These are phyloP conservation scores for Aegithalos caudatus DNA, from an alignment of 2,113 vertebrate genomes.

Conservation along the genomic window DNA sequence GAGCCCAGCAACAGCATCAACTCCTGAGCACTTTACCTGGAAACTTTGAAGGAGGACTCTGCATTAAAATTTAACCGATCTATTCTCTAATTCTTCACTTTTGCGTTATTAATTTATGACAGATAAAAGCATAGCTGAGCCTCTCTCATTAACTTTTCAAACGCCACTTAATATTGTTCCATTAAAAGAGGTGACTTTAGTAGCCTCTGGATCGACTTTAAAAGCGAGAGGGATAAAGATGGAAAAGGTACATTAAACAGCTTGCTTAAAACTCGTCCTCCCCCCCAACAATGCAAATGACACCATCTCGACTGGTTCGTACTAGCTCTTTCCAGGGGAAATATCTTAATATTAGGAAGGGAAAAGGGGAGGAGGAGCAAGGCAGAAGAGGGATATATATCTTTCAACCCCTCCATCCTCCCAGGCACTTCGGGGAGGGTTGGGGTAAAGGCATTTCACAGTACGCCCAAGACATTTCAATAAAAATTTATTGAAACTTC, in stretches of 20 bases:
- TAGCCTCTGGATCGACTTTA: constrained; percentile 32
- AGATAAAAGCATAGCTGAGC: constrained; percentile 64
- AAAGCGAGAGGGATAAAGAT: constrained; percentile 35
- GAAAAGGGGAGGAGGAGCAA: not conserved
- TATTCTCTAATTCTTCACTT: constrained; percentile 57
- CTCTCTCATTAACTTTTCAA: constrained; percentile 65
- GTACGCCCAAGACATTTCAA: constrained; percentile 72
- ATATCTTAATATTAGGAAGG: not conserved
- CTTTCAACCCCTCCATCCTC: constrained; percentile 13
- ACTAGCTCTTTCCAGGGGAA: not conserved
- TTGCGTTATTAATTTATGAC: constrained; percentile 68
- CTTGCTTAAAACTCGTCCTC: constrained; percentile 5
- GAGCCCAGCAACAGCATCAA: not conserved
- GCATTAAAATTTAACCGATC: constrained; percentile 64
- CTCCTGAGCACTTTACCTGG: constrained; percentile 38
- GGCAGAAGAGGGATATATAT: not conserved
- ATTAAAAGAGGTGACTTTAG: constrained; percentile 51
- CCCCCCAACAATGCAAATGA: not conserved
- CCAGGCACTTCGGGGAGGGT: not conserved
- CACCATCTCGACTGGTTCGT: constrained; percentile 44
- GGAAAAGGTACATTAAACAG: constrained; percentile 40
- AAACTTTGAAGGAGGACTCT: constrained; percentile 47
- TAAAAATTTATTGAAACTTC: constrained; percentile 92
- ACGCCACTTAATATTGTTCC: constrained; percentile 58
- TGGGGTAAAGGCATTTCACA: constrained; percentile 54